Percentiles rank a stretch among this genome's conserved stretches.
Conservation (phyloP, 2,888 invertebrate genomes). For the Zaprionus obscuricornis region DNA sequence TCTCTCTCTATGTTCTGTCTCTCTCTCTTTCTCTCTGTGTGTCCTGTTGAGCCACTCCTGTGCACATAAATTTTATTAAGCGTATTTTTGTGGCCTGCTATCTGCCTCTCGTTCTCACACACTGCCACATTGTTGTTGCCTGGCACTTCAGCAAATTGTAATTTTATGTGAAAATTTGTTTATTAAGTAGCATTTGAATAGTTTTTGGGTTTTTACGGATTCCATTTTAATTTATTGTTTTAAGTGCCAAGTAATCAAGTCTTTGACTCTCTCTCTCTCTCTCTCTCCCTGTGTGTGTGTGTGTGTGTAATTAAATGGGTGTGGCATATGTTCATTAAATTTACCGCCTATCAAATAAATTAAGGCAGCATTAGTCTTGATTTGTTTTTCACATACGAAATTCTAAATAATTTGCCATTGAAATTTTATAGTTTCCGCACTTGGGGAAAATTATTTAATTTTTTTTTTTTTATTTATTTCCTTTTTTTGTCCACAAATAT, state of each 20-base stretch:
- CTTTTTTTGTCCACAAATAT: constrained; percentile 27
- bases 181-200: constrained; percentile 77
- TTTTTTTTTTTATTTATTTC: constrained; percentile 27
- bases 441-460: neutral
- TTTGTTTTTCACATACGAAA: no score
- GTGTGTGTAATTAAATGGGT: constrained; percentile 72
- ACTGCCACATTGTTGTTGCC: constrained; percentile 34
- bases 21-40: constrained; percentile 35
- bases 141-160: constrained; percentile 55
- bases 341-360: constrained; percentile 37
- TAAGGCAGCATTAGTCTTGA: constrained; percentile 65
- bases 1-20: constrained; percentile 43
- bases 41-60: constrained; percentile 69
- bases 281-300: no score
- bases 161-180: constrained; percentile 82
- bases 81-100: no score
- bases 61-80: constrained; percentile 79
- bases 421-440: constrained; percentile 22
- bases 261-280: no score
- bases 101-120: constrained; percentile 20
- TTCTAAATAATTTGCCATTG: constrained; percentile 40
- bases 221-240: constrained; percentile 69
- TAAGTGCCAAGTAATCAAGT: constrained; percentile 69
- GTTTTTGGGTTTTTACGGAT: constrained; percentile 49
- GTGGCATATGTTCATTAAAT: constrained; percentile 61